Evolutionary conservation across 1,140 invertebrate species (phyloP).

Genomic region (Myzus persicae): DNA sequence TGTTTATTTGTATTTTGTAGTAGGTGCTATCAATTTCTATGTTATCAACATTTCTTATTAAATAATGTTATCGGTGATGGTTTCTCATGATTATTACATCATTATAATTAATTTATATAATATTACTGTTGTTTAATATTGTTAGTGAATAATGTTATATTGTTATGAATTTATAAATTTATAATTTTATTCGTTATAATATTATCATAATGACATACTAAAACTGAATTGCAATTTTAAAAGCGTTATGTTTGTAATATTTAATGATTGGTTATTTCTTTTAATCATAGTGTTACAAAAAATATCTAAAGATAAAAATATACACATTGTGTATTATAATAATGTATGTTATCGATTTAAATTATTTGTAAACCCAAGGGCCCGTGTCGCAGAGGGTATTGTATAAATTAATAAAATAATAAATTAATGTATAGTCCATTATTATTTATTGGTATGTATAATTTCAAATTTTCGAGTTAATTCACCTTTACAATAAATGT

Average conservation of each 20-base stretch:
- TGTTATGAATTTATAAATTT: no score
- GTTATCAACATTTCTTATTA: background rate
- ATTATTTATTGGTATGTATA: no score
- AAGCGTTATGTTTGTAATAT: background rate
- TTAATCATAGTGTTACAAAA: background rate
- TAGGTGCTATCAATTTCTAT: background rate
- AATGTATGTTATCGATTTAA: no score
- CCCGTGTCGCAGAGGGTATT: no score
- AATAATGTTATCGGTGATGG: background rate
- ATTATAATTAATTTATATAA: background rate
- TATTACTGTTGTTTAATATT: no score
- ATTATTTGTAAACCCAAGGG: no score
- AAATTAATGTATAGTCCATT: no score
- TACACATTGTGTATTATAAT: background rate
- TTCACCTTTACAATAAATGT: background rate
- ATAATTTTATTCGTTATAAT: background rate
- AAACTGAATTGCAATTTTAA: background rate
- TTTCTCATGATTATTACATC: background rate
- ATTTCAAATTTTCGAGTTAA: background rate
- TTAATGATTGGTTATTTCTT: background rate
- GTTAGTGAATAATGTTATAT: no score
- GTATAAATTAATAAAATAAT: no score
- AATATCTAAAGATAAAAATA: background rate
- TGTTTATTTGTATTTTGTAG: background rate
- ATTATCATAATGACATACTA: background rate